Percentiles rank a stretch among this genome's conserved stretches.
phyloP scores from a whole-genome alignment of 2,888 invertebrate species.

The Sclerodermus sp. region DNA sequence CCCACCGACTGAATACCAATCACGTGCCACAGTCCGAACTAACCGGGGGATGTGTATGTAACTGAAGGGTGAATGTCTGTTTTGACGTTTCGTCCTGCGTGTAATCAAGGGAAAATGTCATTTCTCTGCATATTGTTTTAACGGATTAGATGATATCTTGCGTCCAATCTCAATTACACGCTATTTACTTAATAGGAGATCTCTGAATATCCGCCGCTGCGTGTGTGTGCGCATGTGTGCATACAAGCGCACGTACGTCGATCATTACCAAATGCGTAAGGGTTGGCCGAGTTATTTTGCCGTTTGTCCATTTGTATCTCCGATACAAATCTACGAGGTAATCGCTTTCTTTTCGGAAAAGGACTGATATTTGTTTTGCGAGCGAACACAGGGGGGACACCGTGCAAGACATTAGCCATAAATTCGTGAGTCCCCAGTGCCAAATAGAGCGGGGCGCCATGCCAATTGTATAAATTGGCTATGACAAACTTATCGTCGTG shows the following conservation, averaged over 20 bases:
- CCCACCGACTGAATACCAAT: conserved; percentile 49
- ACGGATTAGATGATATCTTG: no score
- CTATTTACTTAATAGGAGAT: no score
- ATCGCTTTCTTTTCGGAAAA: background rate
- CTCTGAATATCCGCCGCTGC: no score
- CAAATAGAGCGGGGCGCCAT: conserved; percentile 43
- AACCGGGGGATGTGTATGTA: conserved; percentile 3
- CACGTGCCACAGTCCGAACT: conserved; percentile 4
- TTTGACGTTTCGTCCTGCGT: conserved; percentile 10
- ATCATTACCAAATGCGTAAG: no score
- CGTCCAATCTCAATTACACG: no score
- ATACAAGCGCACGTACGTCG: no score
- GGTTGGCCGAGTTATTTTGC: no score
- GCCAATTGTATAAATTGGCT: conserved; percentile 57
- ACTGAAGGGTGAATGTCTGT: conserved; percentile 16
- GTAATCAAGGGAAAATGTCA: conserved; percentile 14
- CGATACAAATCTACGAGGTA: no score
- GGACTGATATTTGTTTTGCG: background rate
- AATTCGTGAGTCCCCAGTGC: conserved; percentile 53
- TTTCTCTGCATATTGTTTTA: background rate
- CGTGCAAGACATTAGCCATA: conserved; percentile 42
- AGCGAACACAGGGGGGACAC: background rate
- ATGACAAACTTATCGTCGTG: conserved; percentile 55
- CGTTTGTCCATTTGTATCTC: no score
- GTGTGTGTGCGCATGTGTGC: no score